A percentile compares a stretch with the other conserved stretches of the same genome.
Conservation (phyloP, 2,113 vertebrate species). For the Sylvietta virens region DNA sequence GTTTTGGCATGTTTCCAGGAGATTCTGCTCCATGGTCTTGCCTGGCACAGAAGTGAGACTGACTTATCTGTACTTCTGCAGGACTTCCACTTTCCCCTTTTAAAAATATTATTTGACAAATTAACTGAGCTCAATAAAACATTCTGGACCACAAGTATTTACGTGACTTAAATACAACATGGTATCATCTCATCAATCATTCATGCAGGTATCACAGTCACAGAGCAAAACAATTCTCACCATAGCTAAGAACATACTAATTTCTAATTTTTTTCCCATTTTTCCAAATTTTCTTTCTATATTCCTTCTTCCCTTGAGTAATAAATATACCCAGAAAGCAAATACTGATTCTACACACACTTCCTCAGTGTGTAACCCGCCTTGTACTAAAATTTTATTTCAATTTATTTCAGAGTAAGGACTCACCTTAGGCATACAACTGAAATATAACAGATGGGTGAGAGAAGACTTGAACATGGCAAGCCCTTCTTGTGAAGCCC, state of each 20-base stretch:
- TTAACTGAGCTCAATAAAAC: neutral
- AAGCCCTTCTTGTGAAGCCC: neutral
- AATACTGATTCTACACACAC: neutral
- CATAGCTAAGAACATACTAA: neutral
- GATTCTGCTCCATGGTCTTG: neutral
- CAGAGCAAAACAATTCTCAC: neutral
- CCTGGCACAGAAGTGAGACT: neutral
- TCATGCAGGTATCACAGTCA: neutral
- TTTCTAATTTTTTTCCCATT: neutral
- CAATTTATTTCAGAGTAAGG: neutral
- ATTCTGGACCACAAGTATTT: neutral
- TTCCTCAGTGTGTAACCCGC: neutral
- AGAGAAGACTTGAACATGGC: neutral
- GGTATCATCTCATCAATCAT: neutral
- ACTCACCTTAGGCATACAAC: neutral
- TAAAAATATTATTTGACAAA: neutral
- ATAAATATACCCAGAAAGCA: neutral
- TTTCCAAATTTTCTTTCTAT: neutral
- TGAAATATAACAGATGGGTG: neutral
- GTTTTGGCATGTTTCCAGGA: neutral
- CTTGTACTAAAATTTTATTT: neutral
- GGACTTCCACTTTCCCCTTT: neutral
- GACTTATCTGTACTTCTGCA: neutral
- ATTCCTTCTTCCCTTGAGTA: neutral
- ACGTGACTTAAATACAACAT: neutral